These are phyloP conservation scores for Plecturocebus donacophilus DNA, from an alignment of 2,113 vertebrate species.

Conservation along the genomic window DNA sequence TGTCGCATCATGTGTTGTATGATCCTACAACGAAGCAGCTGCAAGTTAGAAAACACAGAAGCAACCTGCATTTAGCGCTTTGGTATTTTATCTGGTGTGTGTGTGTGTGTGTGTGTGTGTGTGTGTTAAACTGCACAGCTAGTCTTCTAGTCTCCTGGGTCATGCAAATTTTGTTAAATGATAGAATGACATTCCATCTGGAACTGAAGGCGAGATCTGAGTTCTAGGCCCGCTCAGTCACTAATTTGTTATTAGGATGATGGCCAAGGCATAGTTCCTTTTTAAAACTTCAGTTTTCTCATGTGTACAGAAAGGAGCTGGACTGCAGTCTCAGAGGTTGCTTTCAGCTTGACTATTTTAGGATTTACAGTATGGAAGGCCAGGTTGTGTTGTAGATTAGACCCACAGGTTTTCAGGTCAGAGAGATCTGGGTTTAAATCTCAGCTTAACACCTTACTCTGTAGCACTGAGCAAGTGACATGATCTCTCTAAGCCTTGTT, in stretches of 20 bases:
- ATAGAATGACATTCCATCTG: background rate
- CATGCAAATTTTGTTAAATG: background rate
- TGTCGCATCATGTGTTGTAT: constrained; percentile 73
- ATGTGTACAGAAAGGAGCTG: background rate
- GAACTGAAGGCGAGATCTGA: background rate
- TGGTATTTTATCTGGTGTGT: constrained; percentile 17
- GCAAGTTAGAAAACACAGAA: constrained; percentile 32
- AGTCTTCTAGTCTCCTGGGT: constrained; percentile 6
- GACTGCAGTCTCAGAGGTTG: background rate
- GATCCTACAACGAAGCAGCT: constrained; percentile 66
- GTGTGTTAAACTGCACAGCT: constrained; percentile 10
- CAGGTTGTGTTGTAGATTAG: background rate
- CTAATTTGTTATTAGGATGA: background rate
- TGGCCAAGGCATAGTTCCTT: background rate
- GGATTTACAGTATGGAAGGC: background rate
- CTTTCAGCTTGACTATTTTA: background rate
- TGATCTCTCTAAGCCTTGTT: background rate
- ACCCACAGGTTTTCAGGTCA: background rate
- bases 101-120: background rate
- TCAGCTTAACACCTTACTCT: background rate
- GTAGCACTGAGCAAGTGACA: background rate
- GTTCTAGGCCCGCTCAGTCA: constrained; percentile 2
- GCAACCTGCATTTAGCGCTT: constrained; percentile 34
- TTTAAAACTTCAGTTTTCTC: background rate
- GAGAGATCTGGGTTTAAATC: background rate